These are phyloP conservation scores for Amniataba percoides DNA, from an alignment of 2,797 vertebrate genomes.

Conservation along the genomic window DNA sequence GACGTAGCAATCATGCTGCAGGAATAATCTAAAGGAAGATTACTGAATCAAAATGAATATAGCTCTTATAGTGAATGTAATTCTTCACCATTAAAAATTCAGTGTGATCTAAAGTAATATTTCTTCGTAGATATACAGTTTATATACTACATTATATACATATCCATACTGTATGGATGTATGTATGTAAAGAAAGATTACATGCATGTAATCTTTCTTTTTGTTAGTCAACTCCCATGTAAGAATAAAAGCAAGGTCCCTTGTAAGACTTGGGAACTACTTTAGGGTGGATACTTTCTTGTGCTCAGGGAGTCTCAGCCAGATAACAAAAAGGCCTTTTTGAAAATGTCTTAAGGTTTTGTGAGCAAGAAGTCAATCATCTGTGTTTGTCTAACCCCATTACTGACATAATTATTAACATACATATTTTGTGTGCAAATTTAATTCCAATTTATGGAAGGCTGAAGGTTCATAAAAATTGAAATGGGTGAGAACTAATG, in stretches of 20 bases:
- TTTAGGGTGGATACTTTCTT: conserved; percentile 12
- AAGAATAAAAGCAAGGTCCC: not conserved
- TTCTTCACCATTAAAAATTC: not conserved
- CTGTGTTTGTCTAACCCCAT: not conserved
- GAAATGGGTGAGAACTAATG: not conserved
- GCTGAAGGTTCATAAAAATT: not conserved
- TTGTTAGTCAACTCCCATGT: not conserved
- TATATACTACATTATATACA: too few species aligned
- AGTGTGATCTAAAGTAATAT: not conserved
- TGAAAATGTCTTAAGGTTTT: not conserved
- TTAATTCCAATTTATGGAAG: not conserved
- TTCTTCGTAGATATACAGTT: not conserved
- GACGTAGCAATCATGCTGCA: not conserved
- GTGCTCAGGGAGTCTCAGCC: not conserved
- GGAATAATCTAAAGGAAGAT: not conserved
- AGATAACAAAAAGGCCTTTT: not conserved
- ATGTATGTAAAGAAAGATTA: too few species aligned
- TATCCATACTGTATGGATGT: too few species aligned
- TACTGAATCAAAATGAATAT: not conserved
- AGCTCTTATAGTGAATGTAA: not conserved
- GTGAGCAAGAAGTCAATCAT: not conserved
- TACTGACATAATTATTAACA: too few species aligned
- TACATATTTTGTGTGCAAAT: not conserved
- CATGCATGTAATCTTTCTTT: not conserved
- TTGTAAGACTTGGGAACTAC: not conserved